Percentiles rank a stretch among this genome's conserved stretches.
These are phyloP conservation scores for Rhopalosiphum nymphaeae DNA, from an alignment of 2,888 invertebrate genomes.

Conservation along the genomic window DNA sequence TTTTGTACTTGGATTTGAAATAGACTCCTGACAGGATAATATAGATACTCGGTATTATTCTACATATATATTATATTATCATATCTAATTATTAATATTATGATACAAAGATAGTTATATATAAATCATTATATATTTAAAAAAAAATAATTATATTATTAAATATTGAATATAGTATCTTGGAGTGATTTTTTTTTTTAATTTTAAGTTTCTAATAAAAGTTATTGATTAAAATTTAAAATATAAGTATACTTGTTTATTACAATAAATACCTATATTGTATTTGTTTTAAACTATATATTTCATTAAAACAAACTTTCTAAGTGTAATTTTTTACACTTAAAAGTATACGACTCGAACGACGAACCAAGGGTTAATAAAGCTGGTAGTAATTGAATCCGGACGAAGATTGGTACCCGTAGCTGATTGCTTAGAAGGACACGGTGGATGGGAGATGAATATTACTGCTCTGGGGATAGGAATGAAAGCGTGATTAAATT, in stretches of 20 bases:
- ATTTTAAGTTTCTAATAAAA: not conserved
- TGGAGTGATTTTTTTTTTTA: not conserved
- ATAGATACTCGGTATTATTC: not conserved
- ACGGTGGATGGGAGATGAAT: constrained; percentile 51
- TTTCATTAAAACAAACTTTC: constrained; percentile 13
- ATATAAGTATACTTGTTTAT: not conserved
- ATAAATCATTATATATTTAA: not conserved
- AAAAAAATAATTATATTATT: not conserved
- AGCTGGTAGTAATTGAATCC: constrained; percentile 64
- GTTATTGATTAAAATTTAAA: not conserved
- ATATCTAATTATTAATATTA: not conserved
- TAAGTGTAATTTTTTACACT: constrained; percentile 47
- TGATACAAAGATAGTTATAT: not conserved
- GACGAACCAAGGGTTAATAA: constrained; percentile 58
- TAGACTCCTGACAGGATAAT: not conserved
- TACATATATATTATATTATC: not conserved
- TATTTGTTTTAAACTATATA: not conserved
- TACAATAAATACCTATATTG: not conserved
- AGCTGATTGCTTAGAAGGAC: constrained; percentile 50
- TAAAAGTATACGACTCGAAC: constrained; percentile 1
- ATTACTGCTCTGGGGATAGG: constrained; percentile 58
- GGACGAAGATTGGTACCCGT: constrained; percentile 58
- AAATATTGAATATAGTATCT: not conserved
- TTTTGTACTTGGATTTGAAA: not conserved
- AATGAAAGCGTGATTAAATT: constrained; percentile 67